Conservation (phyloP, 2,888 invertebrate species). For the Invenusta paracnida region DNA sequence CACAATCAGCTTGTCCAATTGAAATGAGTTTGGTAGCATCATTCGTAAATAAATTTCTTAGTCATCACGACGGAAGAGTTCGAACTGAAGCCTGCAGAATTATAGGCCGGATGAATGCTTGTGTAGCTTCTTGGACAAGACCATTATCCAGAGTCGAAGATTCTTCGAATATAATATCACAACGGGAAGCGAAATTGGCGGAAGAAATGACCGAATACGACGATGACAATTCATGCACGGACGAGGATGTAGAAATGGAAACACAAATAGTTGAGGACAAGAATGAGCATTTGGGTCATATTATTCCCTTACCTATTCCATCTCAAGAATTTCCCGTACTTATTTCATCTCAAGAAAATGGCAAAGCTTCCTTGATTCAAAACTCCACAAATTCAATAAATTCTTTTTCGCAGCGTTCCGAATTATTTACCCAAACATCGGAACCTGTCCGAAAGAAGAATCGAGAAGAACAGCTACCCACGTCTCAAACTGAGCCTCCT, state of each 20-base stretch:
- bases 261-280: not conserved
- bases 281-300: not conserved
- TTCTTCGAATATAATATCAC: too few relatives aligned
- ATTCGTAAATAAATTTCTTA: not conserved
- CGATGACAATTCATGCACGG: not conserved
- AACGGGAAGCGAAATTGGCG: too few relatives aligned
- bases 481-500: too few relatives aligned
- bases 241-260: not conserved
- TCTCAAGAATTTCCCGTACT: too few relatives aligned
- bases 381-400: not conserved
- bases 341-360: not conserved
- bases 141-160: not conserved
- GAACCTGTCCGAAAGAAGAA: not conserved
- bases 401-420: not conserved
- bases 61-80: not conserved
- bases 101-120: not conserved
- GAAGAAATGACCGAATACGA: too few relatives aligned
- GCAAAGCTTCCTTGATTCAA: not conserved
- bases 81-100: not conserved
- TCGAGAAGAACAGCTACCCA: not conserved
- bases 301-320: too few relatives aligned
- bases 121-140: not conserved
- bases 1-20: not conserved
- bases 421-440: not conserved
- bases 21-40: not conserved